Evolutionary conservation across 2,888 invertebrate species (phyloP).

Genomic region (Eulithis prunata): DNA sequence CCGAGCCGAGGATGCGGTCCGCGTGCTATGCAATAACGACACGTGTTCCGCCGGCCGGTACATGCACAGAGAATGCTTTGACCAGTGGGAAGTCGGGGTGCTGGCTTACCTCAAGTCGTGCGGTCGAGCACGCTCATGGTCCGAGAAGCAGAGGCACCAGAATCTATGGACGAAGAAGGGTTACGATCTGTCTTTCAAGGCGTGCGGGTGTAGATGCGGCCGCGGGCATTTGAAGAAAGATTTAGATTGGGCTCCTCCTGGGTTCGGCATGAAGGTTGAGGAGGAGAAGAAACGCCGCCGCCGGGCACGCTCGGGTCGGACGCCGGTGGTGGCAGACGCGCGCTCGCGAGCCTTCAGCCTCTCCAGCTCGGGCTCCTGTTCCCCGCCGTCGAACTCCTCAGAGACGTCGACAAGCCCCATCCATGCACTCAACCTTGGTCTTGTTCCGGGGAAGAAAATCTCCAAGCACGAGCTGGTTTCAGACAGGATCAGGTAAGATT

Average conservation of each 20-base stretch:
- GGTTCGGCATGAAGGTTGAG: conserved; percentile 81
- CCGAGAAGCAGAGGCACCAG: conserved; percentile 96
- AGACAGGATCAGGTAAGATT: conserved; percentile 91
- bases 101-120: conserved; percentile 95
- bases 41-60: conserved; percentile 94
- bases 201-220: conserved; percentile 97
- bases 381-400: conserved; percentile 92
- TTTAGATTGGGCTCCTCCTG: conserved; percentile 94
- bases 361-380: conserved; percentile 92
- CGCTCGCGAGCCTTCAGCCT: conserved; percentile 90
- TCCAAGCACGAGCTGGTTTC: conserved; percentile 91
- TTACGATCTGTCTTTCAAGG: conserved; percentile 97
- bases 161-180: conserved; percentile 99
- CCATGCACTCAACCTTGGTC: conserved; percentile 80
- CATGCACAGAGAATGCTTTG: conserved; percentile 98
- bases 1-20: conserved; percentile 90
- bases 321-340: conserved; percentile 73
- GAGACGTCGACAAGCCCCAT: conserved; percentile 90
- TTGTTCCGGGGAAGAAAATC: conserved; percentile 87
- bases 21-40: conserved; percentile 97
- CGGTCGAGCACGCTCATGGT: conserved; percentile 97
- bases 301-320: conserved; percentile 68
- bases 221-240: conserved; percentile 97
- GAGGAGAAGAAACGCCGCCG: conserved; percentile 78
- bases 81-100: conserved; percentile 96